Evolutionary conservation across 2,113 vertebrate species (phyloP).

Genomic region (Hucho hucho): DNA sequence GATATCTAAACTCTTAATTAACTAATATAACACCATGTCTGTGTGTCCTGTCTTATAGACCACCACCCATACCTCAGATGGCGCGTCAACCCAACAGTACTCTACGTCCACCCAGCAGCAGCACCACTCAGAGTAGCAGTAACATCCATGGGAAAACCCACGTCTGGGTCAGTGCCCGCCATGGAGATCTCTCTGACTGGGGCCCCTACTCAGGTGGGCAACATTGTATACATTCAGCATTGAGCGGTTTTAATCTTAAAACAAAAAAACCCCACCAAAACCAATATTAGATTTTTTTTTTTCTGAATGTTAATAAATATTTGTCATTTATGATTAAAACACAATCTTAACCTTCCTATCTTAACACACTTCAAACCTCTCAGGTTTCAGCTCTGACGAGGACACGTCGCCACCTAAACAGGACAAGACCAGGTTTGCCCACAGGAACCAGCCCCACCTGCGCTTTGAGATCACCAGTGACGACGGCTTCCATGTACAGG

Average conservation of each 20-base stretch:
- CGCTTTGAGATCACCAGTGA: conserved; percentile 89
- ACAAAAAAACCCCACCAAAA: too few species aligned
- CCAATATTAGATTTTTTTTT: too few species aligned
- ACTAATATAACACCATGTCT: too few species aligned
- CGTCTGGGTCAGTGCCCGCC: conserved; percentile 62
- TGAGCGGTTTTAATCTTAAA: too few species aligned
- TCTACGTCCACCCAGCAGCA: not conserved
- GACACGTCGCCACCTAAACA: conserved; percentile 70
- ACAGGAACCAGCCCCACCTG: conserved; percentile 79
- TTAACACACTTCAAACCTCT: too few species aligned
- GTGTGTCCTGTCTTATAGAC: not conserved
- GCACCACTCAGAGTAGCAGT: not conserved
- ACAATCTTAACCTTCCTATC: too few species aligned
- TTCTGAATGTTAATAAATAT: too few species aligned
- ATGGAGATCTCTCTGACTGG: conserved; percentile 71
- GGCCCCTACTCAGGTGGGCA: conserved; percentile 68
- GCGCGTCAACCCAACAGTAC: too few species aligned
- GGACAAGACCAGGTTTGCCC: conserved; percentile 63
- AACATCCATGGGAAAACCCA: conserved; percentile 35
- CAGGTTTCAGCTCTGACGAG: conserved; percentile 84
- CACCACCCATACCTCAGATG: not conserved
- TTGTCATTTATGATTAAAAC: too few species aligned
- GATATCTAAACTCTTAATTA: too few species aligned
- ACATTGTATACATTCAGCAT: too few species aligned
- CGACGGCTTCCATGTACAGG: conserved; percentile 85